phyloP scores from a whole-genome alignment of 1,140 invertebrate species.

The Ceratoteleas bidentatus region DNA sequence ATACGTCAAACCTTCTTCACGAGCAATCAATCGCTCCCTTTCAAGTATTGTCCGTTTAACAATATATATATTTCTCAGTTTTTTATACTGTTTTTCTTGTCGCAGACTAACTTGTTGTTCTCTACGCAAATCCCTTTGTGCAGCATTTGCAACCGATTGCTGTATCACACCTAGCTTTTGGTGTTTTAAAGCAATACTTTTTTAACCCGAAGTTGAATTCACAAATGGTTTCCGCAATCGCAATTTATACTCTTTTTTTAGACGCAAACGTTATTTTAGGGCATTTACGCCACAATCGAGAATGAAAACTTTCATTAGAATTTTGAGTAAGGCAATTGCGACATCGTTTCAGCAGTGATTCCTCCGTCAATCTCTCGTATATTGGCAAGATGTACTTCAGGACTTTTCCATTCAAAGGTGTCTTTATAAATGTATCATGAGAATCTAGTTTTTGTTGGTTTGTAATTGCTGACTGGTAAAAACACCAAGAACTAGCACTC shows the following conservation, averaged over 20 bases:
- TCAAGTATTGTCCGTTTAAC: no score
- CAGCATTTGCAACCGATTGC: no score
- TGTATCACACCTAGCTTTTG: no score
- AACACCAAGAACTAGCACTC: not conserved
- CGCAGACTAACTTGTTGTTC: no score
- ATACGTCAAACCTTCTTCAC: no score
- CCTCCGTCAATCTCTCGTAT: not conserved
- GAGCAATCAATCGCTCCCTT: no score
- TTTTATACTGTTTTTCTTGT: no score
- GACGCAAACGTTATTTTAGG: not conserved
- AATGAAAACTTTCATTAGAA: not conserved
- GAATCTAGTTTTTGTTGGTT: not conserved
- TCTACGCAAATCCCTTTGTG: no score
- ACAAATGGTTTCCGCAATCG: not conserved
- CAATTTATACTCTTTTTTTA: not conserved
- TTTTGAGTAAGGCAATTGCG: not conserved
- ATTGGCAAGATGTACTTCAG: not conserved
- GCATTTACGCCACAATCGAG: not conserved
- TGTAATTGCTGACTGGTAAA: constrained; percentile 1
- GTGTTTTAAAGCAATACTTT: no score
- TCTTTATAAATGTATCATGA: not conserved
- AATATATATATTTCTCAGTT: no score
- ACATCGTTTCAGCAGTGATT: not conserved
- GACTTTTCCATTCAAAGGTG: not conserved
- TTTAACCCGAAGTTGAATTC: not conserved